Evolutionary conservation across 2,797 vertebrate species (phyloP), one percentile per base, ranked within the genome.

Genomic region (Molossus alvarezi): DNA sequence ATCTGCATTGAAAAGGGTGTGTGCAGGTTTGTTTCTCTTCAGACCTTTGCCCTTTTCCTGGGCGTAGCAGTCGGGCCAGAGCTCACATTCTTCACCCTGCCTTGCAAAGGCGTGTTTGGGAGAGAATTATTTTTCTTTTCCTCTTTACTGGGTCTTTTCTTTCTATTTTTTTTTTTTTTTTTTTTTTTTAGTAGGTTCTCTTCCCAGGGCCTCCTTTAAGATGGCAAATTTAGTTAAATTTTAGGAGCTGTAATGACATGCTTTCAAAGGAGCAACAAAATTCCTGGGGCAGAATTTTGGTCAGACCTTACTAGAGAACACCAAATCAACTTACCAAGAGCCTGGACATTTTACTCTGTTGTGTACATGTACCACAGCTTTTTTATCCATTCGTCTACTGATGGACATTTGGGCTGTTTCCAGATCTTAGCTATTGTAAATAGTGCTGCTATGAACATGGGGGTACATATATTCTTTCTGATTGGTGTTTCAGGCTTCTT

Each of bases 1-100:
- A 97, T 95, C 95, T 97, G 95, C 86, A 77, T 94, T 71, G 67
- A 69, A 95, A 88, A 60, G 81, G 48, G 67, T 51, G 85, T 96
- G 76, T 83, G 83, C 67, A 23, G 89, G 71, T 37, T 23, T 96
- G 81, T 90, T 95, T 97, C 64, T 94, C 93, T 94, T 88, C 81
- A 91, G 64, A 81, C 29, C n/a, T 85, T 86, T n/a, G 4, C 27
- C 67, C 37, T 4, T 86, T 75, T 65, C 45, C 92, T 77, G 27
- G 2, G 69, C 82, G 58, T 18, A 73, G 55, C 9, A 37, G 29
- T 60, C 11, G 4, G 62, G 12, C 51, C 69, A 27, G 75, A 80
- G 21, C 51, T 91, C 79, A 88, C 88, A 94, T 90, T 91, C 53
- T 88, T 95, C 67, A 95, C 86, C 48, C 62, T 84, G 45, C 96